Conservation (phyloP, 2,888 invertebrate species). For the Phengaris arion region DNA sequence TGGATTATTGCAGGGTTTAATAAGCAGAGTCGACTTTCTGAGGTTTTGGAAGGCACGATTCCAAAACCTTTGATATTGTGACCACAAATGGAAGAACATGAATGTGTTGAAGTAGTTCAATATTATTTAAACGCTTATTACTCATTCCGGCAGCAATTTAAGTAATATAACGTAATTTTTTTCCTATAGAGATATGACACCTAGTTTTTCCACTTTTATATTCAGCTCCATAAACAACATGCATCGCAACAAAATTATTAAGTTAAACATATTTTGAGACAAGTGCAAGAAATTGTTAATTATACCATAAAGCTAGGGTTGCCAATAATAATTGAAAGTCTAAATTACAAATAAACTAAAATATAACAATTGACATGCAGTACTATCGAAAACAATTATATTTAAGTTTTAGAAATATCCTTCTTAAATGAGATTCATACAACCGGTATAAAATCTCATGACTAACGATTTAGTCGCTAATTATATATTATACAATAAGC, state of each 20-base stretch:
- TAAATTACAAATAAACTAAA: not conserved
- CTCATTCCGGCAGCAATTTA: not conserved
- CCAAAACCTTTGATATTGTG: no score
- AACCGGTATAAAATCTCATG: no score
- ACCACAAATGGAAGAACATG: no score
- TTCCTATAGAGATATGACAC: not conserved
- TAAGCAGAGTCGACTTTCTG: no score
- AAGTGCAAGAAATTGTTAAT: slow-evolving; percentile 24
- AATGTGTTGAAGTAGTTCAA: not conserved
- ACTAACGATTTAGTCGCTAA: no score
- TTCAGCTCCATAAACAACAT: slow-evolving; percentile 1
- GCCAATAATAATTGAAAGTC: not conserved
- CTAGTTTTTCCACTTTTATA: not conserved
- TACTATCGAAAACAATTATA: no score
- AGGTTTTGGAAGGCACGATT: no score
- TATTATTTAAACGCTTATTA: not conserved
- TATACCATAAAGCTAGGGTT: slow-evolving; percentile 4
- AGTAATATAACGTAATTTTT: not conserved
- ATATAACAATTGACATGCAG: not conserved
- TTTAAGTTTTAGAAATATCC: no score
- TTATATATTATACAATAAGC: no score
- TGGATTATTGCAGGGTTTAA: no score
- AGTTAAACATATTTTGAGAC: slow-evolving; percentile 26
- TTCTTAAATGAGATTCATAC: no score
- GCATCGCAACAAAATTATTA: slow-evolving; percentile 11